A percentile compares a stretch with the other conserved stretches of the same genome.
phyloP scores from a whole-genome alignment of 2,888 invertebrate species.

The Bimastos eiseni region DNA sequence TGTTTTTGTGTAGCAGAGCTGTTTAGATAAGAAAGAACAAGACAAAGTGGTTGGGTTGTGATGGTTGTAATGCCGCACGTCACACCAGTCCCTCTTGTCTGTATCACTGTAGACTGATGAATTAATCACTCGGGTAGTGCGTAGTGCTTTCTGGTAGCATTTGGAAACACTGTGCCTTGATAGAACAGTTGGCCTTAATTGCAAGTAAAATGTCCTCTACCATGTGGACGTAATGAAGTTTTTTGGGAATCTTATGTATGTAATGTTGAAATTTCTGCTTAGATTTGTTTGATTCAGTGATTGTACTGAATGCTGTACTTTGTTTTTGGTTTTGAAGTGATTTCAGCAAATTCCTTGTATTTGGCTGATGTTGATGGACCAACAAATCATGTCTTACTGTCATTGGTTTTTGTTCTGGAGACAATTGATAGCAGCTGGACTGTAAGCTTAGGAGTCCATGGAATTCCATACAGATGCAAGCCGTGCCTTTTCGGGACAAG shows the following conservation, averaged over 20 bases:
- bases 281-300: not conserved
- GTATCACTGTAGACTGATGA: not conserved
- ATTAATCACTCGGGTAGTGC: not conserved
- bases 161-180: not conserved
- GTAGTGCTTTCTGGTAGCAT: not conserved
- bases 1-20: not conserved
- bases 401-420: not conserved
- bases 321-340: not conserved
- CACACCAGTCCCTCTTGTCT: not conserved
- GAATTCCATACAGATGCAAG: not conserved
- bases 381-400: not conserved
- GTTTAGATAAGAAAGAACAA: not conserved
- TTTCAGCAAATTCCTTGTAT: not conserved
- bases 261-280: not conserved
- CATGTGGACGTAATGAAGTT: constrained; percentile 2
- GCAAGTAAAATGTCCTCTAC: not conserved
- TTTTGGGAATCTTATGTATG: not conserved
- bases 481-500: not conserved
- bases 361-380: not conserved
- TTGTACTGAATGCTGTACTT: not conserved
- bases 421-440: not conserved
- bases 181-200: not conserved
- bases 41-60: not conserved
- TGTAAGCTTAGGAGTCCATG: not conserved
- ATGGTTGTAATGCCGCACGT: not conserved